phyloP scores from a whole-genome alignment of 2,797 vertebrate species.

The Neosilurus mollespiculum region DNA sequence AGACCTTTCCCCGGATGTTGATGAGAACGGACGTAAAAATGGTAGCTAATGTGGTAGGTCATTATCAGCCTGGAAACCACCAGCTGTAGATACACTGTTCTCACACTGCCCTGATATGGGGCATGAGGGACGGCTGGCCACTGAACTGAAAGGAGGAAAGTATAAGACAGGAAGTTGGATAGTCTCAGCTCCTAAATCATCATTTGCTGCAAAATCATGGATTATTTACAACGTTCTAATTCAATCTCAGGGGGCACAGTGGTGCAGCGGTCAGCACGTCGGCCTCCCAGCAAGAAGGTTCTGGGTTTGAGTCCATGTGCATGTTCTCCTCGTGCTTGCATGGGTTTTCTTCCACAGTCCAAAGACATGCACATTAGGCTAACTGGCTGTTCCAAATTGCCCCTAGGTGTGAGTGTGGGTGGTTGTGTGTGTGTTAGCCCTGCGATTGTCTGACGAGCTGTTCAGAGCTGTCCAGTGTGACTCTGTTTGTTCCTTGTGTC shows the following conservation, averaged over 20 bases:
- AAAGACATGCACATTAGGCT: too few species aligned
- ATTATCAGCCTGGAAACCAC: slow-evolving; percentile 23
- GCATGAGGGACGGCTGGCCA: neutral
- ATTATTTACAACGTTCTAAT: neutral
- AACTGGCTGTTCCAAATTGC: too few species aligned
- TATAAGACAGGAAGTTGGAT: neutral
- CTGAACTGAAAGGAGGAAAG: neutral
- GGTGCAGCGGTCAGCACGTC: too few species aligned
- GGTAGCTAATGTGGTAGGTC: neutral
- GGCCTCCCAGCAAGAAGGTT: too few species aligned
- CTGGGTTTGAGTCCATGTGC: too few species aligned
- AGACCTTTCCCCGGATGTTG: slow-evolving; percentile 16
- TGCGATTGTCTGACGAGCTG: too few species aligned
- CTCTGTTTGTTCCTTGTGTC: neutral
- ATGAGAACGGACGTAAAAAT: neutral
- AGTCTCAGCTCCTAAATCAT: neutral
- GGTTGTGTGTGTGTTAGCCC: too few species aligned
- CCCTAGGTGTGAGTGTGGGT: too few species aligned
- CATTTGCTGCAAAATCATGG: neutral
- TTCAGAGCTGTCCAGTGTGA: too few species aligned
- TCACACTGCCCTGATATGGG: neutral
- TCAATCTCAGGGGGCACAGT: too few species aligned
- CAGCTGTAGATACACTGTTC: neutral
- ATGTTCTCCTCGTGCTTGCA: too few species aligned
- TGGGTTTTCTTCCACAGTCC: too few species aligned